These are phyloP conservation scores for Leptopilina boulardi DNA, from an alignment of 1,140 invertebrate genomes.

Conservation along the genomic window DNA sequence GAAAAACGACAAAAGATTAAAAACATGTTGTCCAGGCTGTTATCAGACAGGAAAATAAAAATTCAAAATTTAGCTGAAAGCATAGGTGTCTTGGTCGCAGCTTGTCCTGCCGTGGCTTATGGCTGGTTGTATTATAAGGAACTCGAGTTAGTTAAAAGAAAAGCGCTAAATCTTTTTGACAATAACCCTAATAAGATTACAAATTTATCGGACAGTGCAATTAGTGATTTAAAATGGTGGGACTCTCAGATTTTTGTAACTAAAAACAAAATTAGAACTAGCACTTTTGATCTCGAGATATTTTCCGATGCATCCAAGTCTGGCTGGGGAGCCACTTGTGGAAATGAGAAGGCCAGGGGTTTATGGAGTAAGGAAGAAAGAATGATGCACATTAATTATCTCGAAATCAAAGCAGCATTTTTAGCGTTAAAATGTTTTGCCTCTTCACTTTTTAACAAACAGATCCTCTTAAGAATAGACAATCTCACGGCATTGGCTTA, in stretches of 20 bases:
- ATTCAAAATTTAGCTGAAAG: constrained; percentile 4
- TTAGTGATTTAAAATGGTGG: constrained; percentile 40
- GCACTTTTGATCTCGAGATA: constrained; percentile 37
- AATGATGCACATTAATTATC: constrained; percentile 39
- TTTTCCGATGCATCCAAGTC: constrained; percentile 40
- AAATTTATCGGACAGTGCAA: neutral
- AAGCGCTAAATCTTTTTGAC: neutral
- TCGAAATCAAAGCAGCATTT: constrained; percentile 44
- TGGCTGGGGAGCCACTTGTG: constrained; percentile 40
- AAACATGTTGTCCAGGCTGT: neutral
- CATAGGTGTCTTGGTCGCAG: constrained; percentile 8
- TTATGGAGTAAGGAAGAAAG: constrained; percentile 50
- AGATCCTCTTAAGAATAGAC: constrained; percentile 44
- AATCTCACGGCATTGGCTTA: constrained; percentile 45
- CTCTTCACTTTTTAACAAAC: neutral
- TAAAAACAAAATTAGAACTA: constrained; percentile 30
- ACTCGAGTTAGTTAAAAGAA: constrained; percentile 2
- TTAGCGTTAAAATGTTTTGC: constrained; percentile 29
- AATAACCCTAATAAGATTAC: neutral
- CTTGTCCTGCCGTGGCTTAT: constrained; percentile 22
- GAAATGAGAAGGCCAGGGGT: constrained; percentile 41
- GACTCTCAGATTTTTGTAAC: neutral
- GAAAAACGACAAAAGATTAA: neutral
- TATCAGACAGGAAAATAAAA: neutral
- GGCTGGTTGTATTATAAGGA: constrained; percentile 15